phyloP scores from a whole-genome alignment of 2,113 vertebrate genomes.

The Herpailurus yagouaroundi region DNA sequence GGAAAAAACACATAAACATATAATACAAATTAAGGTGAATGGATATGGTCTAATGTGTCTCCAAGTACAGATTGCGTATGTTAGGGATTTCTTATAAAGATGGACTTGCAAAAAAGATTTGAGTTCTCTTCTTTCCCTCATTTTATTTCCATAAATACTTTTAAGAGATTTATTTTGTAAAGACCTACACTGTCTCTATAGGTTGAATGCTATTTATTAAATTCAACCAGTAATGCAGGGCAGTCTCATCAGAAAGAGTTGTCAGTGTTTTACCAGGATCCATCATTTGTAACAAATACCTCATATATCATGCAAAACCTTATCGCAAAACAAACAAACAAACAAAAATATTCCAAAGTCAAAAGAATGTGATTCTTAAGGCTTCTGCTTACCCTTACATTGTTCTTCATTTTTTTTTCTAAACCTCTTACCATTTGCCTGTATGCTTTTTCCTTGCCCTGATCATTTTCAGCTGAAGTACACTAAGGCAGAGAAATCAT shows the following conservation, averaged over 20 bases:
- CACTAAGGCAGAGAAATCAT: background rate
- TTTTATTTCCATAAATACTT: constrained; percentile 14
- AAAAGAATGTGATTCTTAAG: background rate
- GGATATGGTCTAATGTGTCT: background rate
- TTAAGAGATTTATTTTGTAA: background rate
- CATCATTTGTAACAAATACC: background rate
- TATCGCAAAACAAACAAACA: background rate
- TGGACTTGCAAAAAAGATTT: background rate
- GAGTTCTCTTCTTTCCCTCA: background rate
- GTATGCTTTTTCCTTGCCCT: background rate
- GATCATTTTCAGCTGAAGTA: background rate
- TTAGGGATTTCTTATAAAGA: background rate
- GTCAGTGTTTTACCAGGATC: constrained; percentile 8
- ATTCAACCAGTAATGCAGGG: background rate
- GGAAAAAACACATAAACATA: background rate
- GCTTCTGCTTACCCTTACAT: background rate
- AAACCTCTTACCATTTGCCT: background rate
- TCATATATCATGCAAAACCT: background rate
- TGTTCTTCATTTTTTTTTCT: background rate
- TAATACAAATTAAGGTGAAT: background rate
- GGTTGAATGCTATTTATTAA: background rate
- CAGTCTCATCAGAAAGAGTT: background rate
- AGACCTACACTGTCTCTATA: background rate
- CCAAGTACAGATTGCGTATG: background rate
- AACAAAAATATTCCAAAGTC: constrained; percentile 7